Evolutionary conservation across 2,113 vertebrate genomes (phyloP).

Genomic region (Bubo bubo): DNA sequence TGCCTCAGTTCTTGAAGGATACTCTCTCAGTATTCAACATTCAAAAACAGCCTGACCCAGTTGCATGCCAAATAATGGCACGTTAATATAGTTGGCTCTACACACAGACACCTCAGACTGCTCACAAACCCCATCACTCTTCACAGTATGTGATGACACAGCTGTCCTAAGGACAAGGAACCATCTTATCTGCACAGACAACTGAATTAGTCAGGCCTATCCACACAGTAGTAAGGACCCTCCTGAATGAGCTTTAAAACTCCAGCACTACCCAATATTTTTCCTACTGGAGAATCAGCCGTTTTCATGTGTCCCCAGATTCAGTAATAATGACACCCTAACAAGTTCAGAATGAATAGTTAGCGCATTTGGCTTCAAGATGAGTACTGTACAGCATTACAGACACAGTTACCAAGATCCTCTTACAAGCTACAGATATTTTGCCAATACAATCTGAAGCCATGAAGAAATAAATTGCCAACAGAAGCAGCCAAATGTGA

Average conservation of each 20-base stretch:
- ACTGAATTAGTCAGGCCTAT: neutral
- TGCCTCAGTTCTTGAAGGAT: neutral
- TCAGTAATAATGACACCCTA: neutral
- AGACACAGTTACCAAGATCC: slow-evolving; percentile 1
- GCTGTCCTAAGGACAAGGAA: neutral
- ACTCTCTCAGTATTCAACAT: neutral
- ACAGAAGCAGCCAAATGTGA: slow-evolving; percentile 25
- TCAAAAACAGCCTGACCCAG: neutral
- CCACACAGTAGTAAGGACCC: neutral
- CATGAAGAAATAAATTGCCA: slow-evolving; percentile 30
- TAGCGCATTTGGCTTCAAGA: neutral
- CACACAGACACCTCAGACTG: neutral
- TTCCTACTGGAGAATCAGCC: neutral
- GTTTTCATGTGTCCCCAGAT: neutral
- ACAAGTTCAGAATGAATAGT: neutral
- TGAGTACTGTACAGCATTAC: neutral
- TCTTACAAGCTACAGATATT: slow-evolving; percentile 15
- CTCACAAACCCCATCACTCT: neutral
- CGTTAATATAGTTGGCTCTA: neutral
- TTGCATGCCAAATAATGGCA: neutral
- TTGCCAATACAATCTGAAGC: slow-evolving; percentile 25
- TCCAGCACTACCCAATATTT: neutral
- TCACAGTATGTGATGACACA: neutral
- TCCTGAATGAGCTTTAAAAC: neutral
- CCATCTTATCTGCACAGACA: neutral